Base-by-base conservation (phyloP, 2,797 vertebrate genomes). In the Pachyuromys duprasi region DNA sequence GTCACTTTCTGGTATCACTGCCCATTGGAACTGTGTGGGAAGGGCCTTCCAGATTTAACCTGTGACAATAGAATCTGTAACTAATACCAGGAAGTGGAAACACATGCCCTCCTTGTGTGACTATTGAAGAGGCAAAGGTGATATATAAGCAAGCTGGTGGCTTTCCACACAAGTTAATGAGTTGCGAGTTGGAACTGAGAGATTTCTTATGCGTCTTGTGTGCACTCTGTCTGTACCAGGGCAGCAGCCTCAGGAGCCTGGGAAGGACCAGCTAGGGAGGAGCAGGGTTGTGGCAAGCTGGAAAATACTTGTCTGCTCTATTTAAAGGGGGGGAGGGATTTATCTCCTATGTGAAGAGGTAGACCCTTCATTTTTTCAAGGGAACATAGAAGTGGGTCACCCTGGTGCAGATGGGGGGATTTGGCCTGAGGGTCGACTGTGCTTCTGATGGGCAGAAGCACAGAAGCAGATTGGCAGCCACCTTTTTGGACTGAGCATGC, bases 331-430 rank as follows among this genome's bases (percentile, higher is more conserved):
- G 6, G 22, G 14, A 2, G 22, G 14, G 2, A 17, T 45, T 67
- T 12, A 14, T 4, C 7, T 33, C 1, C 18, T 9, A 0, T 12
- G 49, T 49, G 81, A 70, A 33, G 72, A 93, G 76, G 65, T 49
- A 91, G 72, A 78, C 49, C 18, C 15, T 75, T 65, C 36, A 31
- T 63, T 91, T 49, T 90, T 72, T 42, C 70, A 72, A 79, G 60
- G 81, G 12, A 91, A 39, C 5, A 82, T 72, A 84, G 65, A 95
- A 93, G 57, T 83, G 83, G 70, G 75, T 96, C 91, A 91, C 31
- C 36, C 42, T 45, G 45, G 22, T 36, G 14, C 39, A 33, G 7
- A 49, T 45, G 70, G 45, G 39, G 74, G 72, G 28, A 74, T 62
- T 89, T 93, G 81, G 75, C 95, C 90, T 8, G 78, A 72, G 87